Evolutionary conservation across 2,888 invertebrate genomes (phyloP).

Genomic region (Nemotelus pantherinus): DNA sequence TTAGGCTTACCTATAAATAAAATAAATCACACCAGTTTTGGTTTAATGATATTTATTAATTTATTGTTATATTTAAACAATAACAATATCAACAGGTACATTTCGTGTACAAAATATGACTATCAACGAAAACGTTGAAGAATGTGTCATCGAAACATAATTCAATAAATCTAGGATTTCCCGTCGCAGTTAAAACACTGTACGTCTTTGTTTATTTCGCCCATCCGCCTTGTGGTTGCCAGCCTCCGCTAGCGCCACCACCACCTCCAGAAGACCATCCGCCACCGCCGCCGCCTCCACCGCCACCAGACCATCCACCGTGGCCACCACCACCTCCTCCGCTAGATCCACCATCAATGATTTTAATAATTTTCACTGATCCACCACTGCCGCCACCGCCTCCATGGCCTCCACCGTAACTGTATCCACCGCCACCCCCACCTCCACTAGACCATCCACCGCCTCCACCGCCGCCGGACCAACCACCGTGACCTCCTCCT

Average conservation of each 20-base stretch:
- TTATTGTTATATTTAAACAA: no score
- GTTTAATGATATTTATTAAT: no score
- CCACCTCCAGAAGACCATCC: constrained; percentile 27
- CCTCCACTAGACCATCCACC: constrained; percentile 17
- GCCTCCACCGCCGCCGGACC: constrained; percentile 8
- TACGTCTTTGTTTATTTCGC: constrained; percentile 18
- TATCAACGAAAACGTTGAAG: constrained; percentile 19
- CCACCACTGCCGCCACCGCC: constrained; percentile 32
- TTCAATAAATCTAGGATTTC: background rate
- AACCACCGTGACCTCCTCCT: constrained; percentile 25
- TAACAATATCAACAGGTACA: constrained; percentile 29
- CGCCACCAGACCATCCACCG: constrained; percentile 29
- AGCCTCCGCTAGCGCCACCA: constrained; percentile 31
- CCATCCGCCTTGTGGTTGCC: constrained; percentile 39
- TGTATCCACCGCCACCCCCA: constrained; percentile 24
- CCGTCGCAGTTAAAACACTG: constrained; percentile 41
- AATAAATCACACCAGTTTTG: no score
- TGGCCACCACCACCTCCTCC: constrained; percentile 32
- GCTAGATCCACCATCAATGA: constrained; percentile 32
- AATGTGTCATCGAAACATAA: background rate
- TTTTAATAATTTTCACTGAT: constrained; percentile 23
- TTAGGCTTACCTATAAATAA: no score
- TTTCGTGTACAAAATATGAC: constrained; percentile 23
- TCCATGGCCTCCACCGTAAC: constrained; percentile 19
- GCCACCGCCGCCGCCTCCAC: constrained; percentile 21